Evolutionary conservation across 2,113 vertebrate genomes (phyloP), one percentile per base, ranked within the genome.

Genomic region (Mustela lutreola): DNA sequence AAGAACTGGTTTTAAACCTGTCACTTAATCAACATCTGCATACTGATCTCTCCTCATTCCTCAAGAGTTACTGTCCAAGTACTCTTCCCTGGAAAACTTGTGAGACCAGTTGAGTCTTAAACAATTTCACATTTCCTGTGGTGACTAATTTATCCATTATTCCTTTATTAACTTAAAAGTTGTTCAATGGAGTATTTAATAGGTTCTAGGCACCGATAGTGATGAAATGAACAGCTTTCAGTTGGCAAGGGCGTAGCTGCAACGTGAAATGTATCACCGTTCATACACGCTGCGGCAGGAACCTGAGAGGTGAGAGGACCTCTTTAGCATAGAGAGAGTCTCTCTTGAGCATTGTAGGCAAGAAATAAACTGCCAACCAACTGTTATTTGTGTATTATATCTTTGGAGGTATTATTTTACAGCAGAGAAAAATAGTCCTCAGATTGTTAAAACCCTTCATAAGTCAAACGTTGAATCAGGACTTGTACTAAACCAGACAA

Each of bases 151-250:
- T n/a, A 85, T 85, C 42, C 53, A 8, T 63, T 91, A 79, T 71
- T 83, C 12, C 45, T 63, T 91, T 89, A 60, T 92, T 89, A 65
- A 82, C 79, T 90, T 65, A 53, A 86, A 71, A 93, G 56, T 48
- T 45, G 86, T 65, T 89, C 16, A 65, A 1, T 21, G 10, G 26
- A 58, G 26, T 70, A 19, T 10, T 93, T 75, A 45, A n/a, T 71
- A 73, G 73, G 36, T 67, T 48, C 19, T 22, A 80, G 56, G 33
- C 11, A 80, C 31, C 21, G 5, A 79, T 10, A 62, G 33, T 67
- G 62, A 70, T 50, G 16, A 65, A 73, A 92, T 50, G 81, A 65
- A 75, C 26, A 48, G 53, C 8, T 63, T 79, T 83, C 48, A 26
- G 26, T 8, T 60, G 36, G 65, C 28, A 83, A 67, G 14, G 12